Conservation (phyloP, 2,113 vertebrate species). For the Apeltes quadracus region DNA sequence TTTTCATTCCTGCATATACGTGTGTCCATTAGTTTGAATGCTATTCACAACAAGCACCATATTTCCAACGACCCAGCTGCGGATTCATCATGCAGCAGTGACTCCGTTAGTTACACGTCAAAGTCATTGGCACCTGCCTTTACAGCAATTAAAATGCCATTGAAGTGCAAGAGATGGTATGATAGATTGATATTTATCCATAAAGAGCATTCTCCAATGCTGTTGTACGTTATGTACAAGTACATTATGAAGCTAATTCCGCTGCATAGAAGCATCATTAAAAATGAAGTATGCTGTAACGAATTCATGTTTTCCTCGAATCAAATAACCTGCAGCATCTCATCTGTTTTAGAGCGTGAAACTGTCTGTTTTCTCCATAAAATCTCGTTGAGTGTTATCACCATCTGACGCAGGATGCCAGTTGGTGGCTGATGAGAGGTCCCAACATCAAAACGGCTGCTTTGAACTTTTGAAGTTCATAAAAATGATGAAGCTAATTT, state of each 20-base stretch:
- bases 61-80: slow-evolving; percentile 1
- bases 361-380: slow-evolving; percentile 19
- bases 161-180: slow-evolving; percentile 6
- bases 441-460: slow-evolving; percentile 20
- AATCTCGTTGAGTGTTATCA: slow-evolving; percentile 9
- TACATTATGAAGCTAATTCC: slow-evolving; percentile 22
- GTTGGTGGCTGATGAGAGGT: slow-evolving; percentile 51
- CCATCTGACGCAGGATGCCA: slow-evolving; percentile 4
- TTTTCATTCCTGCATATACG: slow-evolving; percentile 19
- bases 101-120: not conserved
- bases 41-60: slow-evolving; percentile 11
- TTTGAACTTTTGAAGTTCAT: slow-evolving; percentile 8
- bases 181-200: not conserved
- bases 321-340: not conserved
- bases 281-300: slow-evolving; percentile 1
- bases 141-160: slow-evolving; percentile 37
- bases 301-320: not conserved
- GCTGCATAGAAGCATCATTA: slow-evolving; percentile 4
- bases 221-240: not conserved
- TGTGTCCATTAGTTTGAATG: slow-evolving; percentile 7
- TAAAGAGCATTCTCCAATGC: slow-evolving; percentile 31
- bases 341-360: not conserved
- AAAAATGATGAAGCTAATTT: not conserved
- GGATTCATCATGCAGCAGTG: slow-evolving; percentile 11
- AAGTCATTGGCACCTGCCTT: slow-evolving; percentile 26